phyloP scores from a whole-genome alignment of 2,888 invertebrate species.

The Chymomyza amoena region DNA sequence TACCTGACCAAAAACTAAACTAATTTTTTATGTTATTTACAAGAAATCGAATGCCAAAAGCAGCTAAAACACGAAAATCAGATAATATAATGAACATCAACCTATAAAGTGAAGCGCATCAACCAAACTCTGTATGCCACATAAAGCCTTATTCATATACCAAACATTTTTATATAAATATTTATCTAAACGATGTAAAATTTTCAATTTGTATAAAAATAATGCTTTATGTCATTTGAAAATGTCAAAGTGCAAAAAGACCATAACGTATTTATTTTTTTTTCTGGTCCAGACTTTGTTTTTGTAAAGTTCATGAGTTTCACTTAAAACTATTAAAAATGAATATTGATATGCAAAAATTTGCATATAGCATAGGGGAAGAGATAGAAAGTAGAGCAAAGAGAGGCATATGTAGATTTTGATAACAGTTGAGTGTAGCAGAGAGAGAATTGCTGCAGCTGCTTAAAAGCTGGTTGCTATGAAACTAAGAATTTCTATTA shows the following conservation, averaged over 20 bases:
- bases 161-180: background rate
- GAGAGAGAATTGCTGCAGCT: too few relatives aligned
- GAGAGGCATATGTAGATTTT: background rate
- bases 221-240: slow-evolving; percentile 9
- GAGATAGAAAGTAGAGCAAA: background rate
- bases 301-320: slow-evolving; percentile 36
- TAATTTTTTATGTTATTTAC: slow-evolving; percentile 62
- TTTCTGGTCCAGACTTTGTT: background rate
- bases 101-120: slow-evolving; percentile 40
- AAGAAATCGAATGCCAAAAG: slow-evolving; percentile 46
- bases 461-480: too few relatives aligned
- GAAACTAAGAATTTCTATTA: too few relatives aligned
- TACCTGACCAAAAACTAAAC: slow-evolving; percentile 44
- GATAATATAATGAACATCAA: slow-evolving; percentile 69
- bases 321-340: slow-evolving; percentile 36
- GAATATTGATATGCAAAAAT: slow-evolving; percentile 11
- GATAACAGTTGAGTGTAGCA: background rate
- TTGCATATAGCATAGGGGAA: background rate
- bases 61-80: slow-evolving; percentile 69
- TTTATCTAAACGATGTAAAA: background rate
- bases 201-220: background rate
- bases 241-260: background rate
- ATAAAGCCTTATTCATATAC: slow-evolving; percentile 10
- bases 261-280: background rate
- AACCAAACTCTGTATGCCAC: slow-evolving; percentile 30